Conservation (phyloP, 2,797 vertebrate species). For the Enteromius viviparus region DNA sequence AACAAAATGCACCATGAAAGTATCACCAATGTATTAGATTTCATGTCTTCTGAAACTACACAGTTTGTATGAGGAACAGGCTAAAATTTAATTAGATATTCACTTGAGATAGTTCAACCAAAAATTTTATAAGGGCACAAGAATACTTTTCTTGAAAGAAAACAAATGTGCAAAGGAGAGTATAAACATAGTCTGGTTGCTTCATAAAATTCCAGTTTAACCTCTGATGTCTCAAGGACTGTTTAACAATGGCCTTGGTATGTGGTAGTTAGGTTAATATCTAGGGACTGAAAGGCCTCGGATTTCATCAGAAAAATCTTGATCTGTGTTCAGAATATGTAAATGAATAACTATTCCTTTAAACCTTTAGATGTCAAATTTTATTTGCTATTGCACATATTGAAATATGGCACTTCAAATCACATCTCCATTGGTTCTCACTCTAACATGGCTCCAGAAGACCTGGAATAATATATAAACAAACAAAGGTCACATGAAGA, state of each 20-base stretch:
- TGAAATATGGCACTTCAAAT: neutral
- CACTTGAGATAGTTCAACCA: neutral
- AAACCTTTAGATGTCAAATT: neutral
- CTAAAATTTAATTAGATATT: neutral
- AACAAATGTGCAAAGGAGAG: neutral
- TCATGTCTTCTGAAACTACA: neutral
- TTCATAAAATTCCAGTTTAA: too few species aligned
- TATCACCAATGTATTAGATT: slow-evolving; percentile 1
- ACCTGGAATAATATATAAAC: neutral
- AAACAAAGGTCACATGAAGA: neutral
- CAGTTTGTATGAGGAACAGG: neutral
- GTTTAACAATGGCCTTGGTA: neutral
- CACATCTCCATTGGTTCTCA: neutral
- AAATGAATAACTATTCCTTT: neutral
- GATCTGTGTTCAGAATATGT: neutral
- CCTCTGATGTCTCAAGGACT: too few species aligned
- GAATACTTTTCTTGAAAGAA: neutral
- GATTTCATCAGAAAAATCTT: neutral
- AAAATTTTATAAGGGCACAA: neutral
- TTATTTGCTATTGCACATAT: neutral
- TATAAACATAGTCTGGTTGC: too few species aligned
- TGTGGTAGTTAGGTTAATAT: too few species aligned
- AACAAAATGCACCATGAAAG: neutral
- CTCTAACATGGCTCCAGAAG: neutral
- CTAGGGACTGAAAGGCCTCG: neutral